Evolutionary conservation across 1,140 invertebrate species (phyloP).

Genomic region (Cyclina sinensis): DNA sequence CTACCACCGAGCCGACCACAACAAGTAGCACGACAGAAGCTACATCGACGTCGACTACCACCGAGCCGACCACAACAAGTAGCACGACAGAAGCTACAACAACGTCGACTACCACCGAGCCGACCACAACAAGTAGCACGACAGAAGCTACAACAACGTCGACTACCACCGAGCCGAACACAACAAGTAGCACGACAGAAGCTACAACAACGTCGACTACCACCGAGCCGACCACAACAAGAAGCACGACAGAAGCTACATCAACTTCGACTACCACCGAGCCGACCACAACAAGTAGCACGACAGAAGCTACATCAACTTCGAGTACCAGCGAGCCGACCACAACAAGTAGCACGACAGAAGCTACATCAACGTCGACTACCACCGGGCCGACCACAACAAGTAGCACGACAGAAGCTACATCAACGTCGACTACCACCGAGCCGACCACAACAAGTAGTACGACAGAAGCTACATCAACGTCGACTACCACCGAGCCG

Average conservation of each 20-base stretch:
- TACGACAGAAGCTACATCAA: too few species aligned
- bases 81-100: slow-evolving; percentile 17
- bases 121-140: slow-evolving; percentile 36
- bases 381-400: too few species aligned
- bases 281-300: too few species aligned
- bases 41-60: slow-evolving; percentile 14
- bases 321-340: too few species aligned
- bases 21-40: slow-evolving; percentile 41
- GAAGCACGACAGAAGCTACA: slow-evolving; percentile 38
- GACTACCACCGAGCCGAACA: slow-evolving; percentile 22
- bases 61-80: slow-evolving; percentile 12
- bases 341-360: too few species aligned
- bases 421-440: too few species aligned
- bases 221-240: slow-evolving; percentile 32
- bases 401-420: too few species aligned
- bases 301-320: too few species aligned
- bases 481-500: too few species aligned
- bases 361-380: too few species aligned
- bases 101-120: slow-evolving; percentile 24
- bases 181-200: slow-evolving; percentile 47
- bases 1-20: slow-evolving; percentile 51
- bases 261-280: slow-evolving; percentile 18
- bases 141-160: slow-evolving; percentile 47
- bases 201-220: slow-evolving; percentile 59
- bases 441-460: too few species aligned